Conservation (phyloP, 2,888 invertebrate genomes). For the Lissocephala sabroskyi region DNA sequence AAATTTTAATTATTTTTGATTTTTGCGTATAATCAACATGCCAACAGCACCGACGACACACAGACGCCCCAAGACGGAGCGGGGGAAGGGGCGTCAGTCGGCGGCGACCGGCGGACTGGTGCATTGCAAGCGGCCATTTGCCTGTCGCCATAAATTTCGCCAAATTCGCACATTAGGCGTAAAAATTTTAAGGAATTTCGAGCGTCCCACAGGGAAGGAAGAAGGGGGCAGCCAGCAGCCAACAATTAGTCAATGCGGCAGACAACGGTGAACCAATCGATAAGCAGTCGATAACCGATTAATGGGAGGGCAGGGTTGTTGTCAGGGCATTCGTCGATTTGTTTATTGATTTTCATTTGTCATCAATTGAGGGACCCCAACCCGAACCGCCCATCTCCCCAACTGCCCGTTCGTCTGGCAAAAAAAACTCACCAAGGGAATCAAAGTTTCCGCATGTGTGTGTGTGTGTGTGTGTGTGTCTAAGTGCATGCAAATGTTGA, state of each 20-base stretch:
- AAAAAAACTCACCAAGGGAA: slow-evolving; percentile 25
- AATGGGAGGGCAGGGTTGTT: too few relatives aligned
- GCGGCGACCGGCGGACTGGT: too few relatives aligned
- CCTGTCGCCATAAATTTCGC: slow-evolving; percentile 57
- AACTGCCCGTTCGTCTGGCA: too few relatives aligned
- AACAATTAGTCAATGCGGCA: not conserved
- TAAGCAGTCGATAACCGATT: too few relatives aligned
- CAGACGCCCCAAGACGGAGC: too few relatives aligned
- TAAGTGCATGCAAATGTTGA: slow-evolving; percentile 68
- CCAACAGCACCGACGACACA: slow-evolving; percentile 9
- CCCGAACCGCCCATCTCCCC: too few relatives aligned
- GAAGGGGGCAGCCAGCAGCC: not conserved
- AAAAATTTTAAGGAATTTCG: slow-evolving; percentile 17
- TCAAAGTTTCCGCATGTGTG: slow-evolving; percentile 36
- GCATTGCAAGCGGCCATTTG: slow-evolving; percentile 34
- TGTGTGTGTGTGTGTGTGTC: slow-evolving; percentile 31
- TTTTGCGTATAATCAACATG: slow-evolving; percentile 66
- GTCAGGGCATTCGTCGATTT: slow-evolving; percentile 2
- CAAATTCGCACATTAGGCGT: slow-evolving; percentile 62
- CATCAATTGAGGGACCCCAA: too few relatives aligned
- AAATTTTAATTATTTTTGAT: slow-evolving; percentile 67
- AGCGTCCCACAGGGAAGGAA: too few relatives aligned
- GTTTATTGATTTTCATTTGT: slow-evolving; percentile 44
- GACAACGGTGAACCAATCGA: too few relatives aligned
- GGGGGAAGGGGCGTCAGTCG: too few relatives aligned